phyloP scores from a whole-genome alignment of 2,888 invertebrate genomes.

The Tinea semifulvella region DNA sequence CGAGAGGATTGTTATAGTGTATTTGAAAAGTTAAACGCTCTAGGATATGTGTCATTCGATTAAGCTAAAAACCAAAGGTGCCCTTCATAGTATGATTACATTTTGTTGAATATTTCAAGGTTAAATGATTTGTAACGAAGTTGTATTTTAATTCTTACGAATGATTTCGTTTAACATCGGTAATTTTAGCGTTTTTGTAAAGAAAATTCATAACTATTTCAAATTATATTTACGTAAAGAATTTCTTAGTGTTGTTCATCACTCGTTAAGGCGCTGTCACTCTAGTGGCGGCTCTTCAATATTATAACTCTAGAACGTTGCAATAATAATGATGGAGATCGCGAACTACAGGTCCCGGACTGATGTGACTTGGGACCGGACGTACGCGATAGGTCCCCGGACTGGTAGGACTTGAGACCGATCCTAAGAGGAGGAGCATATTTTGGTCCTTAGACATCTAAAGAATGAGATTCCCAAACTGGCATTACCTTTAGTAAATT shows the following conservation, averaged over 20 bases:
- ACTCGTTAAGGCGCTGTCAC: constrained; percentile 66
- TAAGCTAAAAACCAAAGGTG: constrained; percentile 89
- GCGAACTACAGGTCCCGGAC: too few relatives aligned
- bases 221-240: constrained; percentile 66
- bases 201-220: constrained; percentile 59
- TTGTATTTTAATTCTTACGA: constrained; percentile 59
- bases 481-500: too few relatives aligned
- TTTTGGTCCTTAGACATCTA: too few relatives aligned
- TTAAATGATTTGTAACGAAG: constrained; percentile 55
- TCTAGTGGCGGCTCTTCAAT: constrained; percentile 59
- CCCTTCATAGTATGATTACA: constrained; percentile 74
- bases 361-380: constrained; percentile 24
- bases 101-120: constrained; percentile 64
- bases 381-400: constrained; percentile 24
- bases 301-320: constrained; percentile 36
- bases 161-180: constrained; percentile 61
- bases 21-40: constrained; percentile 58
- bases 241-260: constrained; percentile 60
- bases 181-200: constrained; percentile 55
- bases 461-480: too few relatives aligned
- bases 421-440: too few relatives aligned
- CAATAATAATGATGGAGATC: constrained; percentile 35
- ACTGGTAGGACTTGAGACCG: too few relatives aligned
- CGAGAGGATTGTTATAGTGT: constrained; percentile 54
- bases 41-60: constrained; percentile 58